Evolutionary conservation across 37 sponge, comb jelly and placozoan genomes (phyloP), one percentile per base, ranked within the genome.

Genomic region (Aphrocallistes beatrix): DNA sequence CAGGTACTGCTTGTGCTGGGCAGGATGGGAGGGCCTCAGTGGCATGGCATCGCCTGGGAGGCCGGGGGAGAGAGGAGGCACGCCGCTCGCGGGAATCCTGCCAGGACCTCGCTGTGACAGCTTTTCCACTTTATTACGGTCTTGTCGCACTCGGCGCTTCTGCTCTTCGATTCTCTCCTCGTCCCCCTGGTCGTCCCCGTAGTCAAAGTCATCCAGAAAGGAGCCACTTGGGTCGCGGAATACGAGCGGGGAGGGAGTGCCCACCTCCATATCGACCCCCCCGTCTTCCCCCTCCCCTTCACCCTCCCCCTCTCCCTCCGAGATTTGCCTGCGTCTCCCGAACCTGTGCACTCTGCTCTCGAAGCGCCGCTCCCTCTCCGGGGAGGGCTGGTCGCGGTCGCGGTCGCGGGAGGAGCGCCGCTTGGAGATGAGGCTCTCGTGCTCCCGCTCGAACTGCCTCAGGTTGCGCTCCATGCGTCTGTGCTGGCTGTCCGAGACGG

Each of bases 141-240:
- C 38, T 21, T 37, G 37, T 37, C 21, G 8, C 69, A 84, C 38
- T 38, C 85, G 39, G 36, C 51, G 85, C 85, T 84, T 38, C 23
- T 84, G 85, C 51, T 84, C 85, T 10, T 37, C 83, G 30, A 82
- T 37, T 3, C 83, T 36, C 25, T 37, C 83, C 0, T 51, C 87
- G 16, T 50, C 88, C 9, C 91, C 94, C 36, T 94, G 92, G 3
- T 94, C 94, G 87, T 90, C 90, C 47, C 94, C 89, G 49, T 94
- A 94, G 83, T 94, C 94, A 85, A 94, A 91, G 50, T 91, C 89
- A 89, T 88, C 84, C 17, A 60, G 75, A 13, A 60, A 60, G 17
- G 75, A 60, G 25, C 75, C 28, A 3, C 28, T 60, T 3, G 75
- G 10, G 75, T 60, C 75, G 28, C n/a, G 28, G 34, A 60, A 60